A percentile compares a stretch with the other conserved stretches of the same genome.
Evolutionary conservation across 2,797 vertebrate species (phyloP).

Genomic region (Pseudochirops cupreus): DNA sequence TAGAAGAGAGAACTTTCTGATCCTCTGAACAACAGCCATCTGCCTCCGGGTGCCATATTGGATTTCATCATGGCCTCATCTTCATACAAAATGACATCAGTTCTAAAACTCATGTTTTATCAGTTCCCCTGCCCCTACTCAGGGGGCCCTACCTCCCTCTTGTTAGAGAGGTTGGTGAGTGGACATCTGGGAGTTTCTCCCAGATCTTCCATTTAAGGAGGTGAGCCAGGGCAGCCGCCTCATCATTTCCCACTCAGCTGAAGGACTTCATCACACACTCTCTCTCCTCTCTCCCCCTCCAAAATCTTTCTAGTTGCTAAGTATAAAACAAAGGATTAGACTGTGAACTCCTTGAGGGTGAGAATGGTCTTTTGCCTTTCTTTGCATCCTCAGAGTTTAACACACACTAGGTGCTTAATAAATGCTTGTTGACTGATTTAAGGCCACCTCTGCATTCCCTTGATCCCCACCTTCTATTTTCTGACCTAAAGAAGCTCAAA

Average conservation of each 20-base stretch:
- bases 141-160: not conserved
- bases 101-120: not conserved
- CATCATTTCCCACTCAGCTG: not conserved
- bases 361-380: not conserved
- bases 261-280: not conserved
- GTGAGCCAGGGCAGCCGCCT: not conserved
- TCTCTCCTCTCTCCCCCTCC: not conserved
- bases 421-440: not conserved
- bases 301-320: not conserved
- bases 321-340: not conserved
- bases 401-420: not conserved
- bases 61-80: not conserved
- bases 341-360: not conserved
- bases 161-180: not conserved
- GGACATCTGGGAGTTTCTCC: not conserved
- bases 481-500: not conserved
- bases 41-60: not conserved
- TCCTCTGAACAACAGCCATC: not conserved
- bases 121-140: not conserved
- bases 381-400: not conserved
- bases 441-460: not conserved
- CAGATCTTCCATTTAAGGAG: not conserved
- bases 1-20: not conserved
- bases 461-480: not conserved
- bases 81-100: not conserved